These are phyloP conservation scores for Pherbina coryleti DNA, from an alignment of 2,888 invertebrate species.

Conservation along the genomic window DNA sequence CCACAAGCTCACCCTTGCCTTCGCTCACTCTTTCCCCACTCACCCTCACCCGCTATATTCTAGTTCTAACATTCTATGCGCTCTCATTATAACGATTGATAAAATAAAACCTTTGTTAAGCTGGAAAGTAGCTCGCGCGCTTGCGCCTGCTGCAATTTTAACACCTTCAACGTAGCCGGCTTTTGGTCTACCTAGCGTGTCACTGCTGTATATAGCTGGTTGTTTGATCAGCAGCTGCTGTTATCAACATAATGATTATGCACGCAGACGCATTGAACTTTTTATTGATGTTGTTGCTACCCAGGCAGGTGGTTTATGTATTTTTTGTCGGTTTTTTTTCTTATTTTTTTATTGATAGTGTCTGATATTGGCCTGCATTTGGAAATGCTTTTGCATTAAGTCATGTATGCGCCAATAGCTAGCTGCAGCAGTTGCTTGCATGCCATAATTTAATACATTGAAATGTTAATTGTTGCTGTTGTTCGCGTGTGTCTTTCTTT, in stretches of 20 bases:
- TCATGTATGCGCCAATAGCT: background rate
- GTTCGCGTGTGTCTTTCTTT: slow-evolving; percentile 16
- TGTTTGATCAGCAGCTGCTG: slow-evolving; percentile 45
- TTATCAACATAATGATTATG: slow-evolving; percentile 44
- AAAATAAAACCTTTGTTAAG: background rate
- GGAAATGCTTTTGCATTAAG: slow-evolving; percentile 23
- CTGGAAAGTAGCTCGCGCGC: slow-evolving; percentile 12
- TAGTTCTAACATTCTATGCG: background rate
- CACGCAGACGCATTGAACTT: slow-evolving; percentile 22
- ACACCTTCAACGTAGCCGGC: slow-evolving; percentile 2
- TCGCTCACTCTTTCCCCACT: background rate
- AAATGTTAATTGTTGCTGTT: slow-evolving; percentile 22
- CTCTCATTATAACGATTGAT: slow-evolving; percentile 14
- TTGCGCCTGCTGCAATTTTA: slow-evolving; percentile 31
- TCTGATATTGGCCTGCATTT: slow-evolving; percentile 15
- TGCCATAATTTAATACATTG: background rate
- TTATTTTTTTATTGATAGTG: slow-evolving; percentile 25
- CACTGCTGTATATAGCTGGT: background rate
- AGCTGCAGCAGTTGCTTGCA: background rate
- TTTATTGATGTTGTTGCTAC: background rate
- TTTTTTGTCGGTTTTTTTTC: background rate
- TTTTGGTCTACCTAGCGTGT: background rate
- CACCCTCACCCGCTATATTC: background rate
- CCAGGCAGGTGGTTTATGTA: slow-evolving; percentile 37
- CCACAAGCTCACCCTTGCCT: background rate